A percentile compares a stretch with the other conserved stretches of the same genome.
phyloP scores from a whole-genome alignment of 2,797 vertebrate species.

The Rhinichthys osculus region DNA sequence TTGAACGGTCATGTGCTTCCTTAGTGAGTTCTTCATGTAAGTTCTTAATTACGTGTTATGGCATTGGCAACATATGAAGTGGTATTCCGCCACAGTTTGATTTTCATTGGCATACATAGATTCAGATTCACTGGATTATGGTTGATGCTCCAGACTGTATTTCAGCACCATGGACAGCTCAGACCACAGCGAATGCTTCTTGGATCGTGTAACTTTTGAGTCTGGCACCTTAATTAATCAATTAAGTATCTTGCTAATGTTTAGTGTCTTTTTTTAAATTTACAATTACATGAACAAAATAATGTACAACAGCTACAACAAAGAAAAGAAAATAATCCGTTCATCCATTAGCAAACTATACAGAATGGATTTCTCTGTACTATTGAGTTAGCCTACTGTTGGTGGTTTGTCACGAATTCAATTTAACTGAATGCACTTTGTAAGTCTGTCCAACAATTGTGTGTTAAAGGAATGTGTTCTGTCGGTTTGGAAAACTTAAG shows the following conservation, averaged over 20 bases:
- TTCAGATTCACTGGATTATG: not conserved
- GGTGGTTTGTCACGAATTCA: conserved; percentile 1
- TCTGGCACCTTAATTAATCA: not conserved
- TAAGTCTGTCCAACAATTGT: not conserved
- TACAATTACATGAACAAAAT: not conserved
- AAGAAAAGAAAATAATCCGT: not conserved
- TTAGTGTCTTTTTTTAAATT: not conserved
- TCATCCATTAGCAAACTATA: not conserved
- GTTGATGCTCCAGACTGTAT: not conserved
- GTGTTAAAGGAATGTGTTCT: not conserved
- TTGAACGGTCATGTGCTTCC: not conserved
- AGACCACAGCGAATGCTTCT: not conserved
- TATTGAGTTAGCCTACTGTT: conserved; percentile 3
- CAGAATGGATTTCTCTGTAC: not conserved
- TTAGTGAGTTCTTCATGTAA: not conserved
- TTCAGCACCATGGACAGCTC: conserved; percentile 84
- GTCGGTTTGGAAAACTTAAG: not conserved
- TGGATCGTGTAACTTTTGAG: conserved; percentile 24
- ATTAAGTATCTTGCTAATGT: not conserved
- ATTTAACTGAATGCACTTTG: conserved; percentile 9
- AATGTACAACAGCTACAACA: not conserved
- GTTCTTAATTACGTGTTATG: not conserved
- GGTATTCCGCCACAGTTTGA: not conserved
- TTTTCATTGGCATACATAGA: not conserved
- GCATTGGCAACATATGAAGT: not conserved